Conservation (phyloP, 92 coral and sea anemone species). For the Diadumene lineata region DNA sequence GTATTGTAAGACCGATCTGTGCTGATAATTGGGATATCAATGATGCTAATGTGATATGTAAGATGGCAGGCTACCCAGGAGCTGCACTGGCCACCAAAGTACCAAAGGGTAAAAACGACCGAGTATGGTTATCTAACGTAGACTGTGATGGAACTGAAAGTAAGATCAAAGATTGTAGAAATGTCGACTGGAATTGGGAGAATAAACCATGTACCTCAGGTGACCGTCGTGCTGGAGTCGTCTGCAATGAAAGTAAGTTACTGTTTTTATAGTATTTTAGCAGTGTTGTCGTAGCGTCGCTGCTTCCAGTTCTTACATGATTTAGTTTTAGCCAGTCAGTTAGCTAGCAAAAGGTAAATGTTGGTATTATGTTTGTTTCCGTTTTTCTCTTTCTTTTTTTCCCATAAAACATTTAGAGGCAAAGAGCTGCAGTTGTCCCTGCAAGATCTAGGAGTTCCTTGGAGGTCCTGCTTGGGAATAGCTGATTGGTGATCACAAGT, state of each 20-base stretch:
- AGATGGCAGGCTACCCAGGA: not conserved
- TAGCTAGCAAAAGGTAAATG: no score
- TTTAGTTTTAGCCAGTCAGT: no score
- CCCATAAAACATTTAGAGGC: no score
- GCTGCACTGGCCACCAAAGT: conserved; percentile 7
- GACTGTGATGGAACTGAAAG: conserved; percentile 11
- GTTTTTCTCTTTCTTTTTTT: no score
- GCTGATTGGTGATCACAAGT: no score
- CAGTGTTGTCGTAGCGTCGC: no score
- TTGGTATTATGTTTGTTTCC: no score
- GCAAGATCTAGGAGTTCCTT: no score
- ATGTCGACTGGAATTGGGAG: not conserved
- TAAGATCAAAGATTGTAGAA: not conserved
- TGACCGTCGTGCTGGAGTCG: not conserved
- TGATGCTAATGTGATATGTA: conserved; percentile 22
- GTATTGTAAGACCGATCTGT: conserved; percentile 3
- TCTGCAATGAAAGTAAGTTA: not conserved
- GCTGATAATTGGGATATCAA: conserved; percentile 1
- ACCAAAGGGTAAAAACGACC: not conserved
- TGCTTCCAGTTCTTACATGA: no score
- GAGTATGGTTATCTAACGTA: conserved; percentile 9
- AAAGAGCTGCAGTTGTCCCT: no score
- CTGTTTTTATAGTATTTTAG: no score
- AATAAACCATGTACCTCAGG: not conserved
- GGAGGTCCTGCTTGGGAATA: no score